Base-by-base conservation (phyloP, 2,888 invertebrate species). In the Lasioglossum lativentre region DNA sequence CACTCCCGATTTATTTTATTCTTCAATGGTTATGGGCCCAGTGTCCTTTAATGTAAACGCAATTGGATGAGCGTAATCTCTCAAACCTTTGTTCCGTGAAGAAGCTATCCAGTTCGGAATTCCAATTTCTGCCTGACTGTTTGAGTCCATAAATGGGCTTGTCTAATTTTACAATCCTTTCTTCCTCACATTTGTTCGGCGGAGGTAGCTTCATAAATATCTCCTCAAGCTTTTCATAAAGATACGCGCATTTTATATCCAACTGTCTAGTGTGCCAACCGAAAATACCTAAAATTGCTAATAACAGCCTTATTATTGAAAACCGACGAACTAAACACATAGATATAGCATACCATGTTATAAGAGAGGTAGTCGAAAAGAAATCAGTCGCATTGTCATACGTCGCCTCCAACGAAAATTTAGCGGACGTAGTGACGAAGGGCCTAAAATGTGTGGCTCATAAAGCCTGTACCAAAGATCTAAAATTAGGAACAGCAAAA, bases 51-150 rank as follows among this genome's bases (percentile, higher is more conserved):
- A 12, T 40, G n/a, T 82, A 78, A n/a, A 68, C 16, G 12, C 78
- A 82, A 47, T 27, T 78, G 8, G 78, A 75, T 12, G 78, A 70
- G 3, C 45, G 12, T 47, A 82, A 56, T 42, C 78, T 66, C 63
- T 40, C 23, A n/a, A 82, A 75, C 5, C 78, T 47, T 0, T 34
- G 4, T 23, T 75, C 23, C 16, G 16, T 19, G 4, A 82, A 42
- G 5, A 78, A 78, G 0, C n/a, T 27, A 38, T 78, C n/a, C 5
- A 81, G 8, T 23, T 70, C 72, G 0, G 14, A 38, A 23, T 82
- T 82, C 78, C 70, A 78, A 38, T 82, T 82, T 27, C 77, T 59
- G 27, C 73, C 76, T 5, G 71, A 45, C 23, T 81, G 76, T 77
- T 81, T 56, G 0, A 76, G 47, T 63, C 77, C 81, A 52, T 81